Conservation (phyloP, 2,113 vertebrate genomes). For the Rhombomys opimus region DNA sequence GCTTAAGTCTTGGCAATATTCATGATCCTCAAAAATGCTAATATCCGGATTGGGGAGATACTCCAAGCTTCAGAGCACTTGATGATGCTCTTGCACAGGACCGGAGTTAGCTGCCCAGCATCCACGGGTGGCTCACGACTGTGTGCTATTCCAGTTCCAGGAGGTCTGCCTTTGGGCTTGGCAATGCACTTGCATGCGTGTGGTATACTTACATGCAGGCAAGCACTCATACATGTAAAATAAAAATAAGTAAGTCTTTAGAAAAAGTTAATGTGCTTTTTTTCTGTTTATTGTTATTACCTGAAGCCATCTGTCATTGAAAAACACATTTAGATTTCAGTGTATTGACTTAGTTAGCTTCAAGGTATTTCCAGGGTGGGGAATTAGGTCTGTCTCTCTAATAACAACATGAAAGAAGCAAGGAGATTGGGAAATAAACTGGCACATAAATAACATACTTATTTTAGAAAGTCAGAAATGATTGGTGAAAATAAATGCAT, state of each 20-base stretch:
- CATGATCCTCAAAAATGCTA: not conserved
- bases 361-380: not conserved
- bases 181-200: too few species aligned
- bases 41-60: not conserved
- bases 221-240: not conserved
- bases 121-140: not conserved
- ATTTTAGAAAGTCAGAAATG: constrained; percentile 8
- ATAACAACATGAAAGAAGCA: not conserved
- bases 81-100: not conserved
- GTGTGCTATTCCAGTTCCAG: not conserved
- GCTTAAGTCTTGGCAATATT: constrained; percentile 38
- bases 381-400: not conserved
- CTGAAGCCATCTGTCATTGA: not conserved
- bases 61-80: not conserved
- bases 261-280: not conserved
- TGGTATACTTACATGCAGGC: not conserved
- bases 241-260: not conserved
- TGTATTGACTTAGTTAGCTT: not conserved
- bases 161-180: not conserved
- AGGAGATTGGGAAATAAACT: not conserved
- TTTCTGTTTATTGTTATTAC: not conserved
- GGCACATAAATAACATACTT: not conserved
- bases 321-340: constrained; percentile 34
- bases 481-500: constrained; percentile 2
- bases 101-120: not conserved